A percentile compares a stretch with the other conserved stretches of the same genome.
Conservation (phyloP, 2,888 invertebrate species). For the Caradrina kadenii region DNA sequence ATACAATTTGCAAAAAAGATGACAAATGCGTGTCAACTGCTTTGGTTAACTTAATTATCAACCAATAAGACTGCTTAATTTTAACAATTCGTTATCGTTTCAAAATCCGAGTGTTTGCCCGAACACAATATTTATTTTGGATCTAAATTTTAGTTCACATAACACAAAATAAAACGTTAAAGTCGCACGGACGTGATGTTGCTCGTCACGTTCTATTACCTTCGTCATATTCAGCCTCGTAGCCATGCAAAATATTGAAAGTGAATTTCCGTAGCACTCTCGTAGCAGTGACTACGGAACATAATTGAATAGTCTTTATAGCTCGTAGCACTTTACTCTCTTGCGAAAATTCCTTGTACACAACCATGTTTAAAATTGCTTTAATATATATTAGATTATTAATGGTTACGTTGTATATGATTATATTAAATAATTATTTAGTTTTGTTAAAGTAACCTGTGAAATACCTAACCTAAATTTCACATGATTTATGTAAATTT, state of each 20-base stretch:
- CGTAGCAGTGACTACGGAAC: constrained; percentile 35
- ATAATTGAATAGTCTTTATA: constrained; percentile 14
- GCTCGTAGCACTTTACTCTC: constrained; percentile 9
- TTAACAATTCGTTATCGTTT: no score
- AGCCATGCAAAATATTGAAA: background rate
- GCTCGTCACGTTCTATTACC: background rate
- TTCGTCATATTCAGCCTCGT: background rate
- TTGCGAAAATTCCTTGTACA: background rate
- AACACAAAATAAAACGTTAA: no score
- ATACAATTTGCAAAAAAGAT: no score
- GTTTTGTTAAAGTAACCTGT: background rate
- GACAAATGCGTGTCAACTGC: no score
- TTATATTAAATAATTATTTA: no score
- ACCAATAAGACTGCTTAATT: no score
- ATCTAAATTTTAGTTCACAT: background rate
- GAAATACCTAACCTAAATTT: background rate
- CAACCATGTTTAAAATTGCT: background rate
- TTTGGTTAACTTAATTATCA: no score
- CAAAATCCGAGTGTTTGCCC: no score
- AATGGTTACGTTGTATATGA: no score
- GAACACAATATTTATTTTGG: background rate
- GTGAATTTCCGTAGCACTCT: constrained; percentile 13
- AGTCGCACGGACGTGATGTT: background rate
- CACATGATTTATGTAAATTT: background rate
- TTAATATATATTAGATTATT: background rate